A percentile compares a stretch with the other conserved stretches of the same genome.
These are phyloP conservation scores for Clarias gariepinus DNA, from an alignment of 2,113 vertebrate species.

Conservation along the genomic window DNA sequence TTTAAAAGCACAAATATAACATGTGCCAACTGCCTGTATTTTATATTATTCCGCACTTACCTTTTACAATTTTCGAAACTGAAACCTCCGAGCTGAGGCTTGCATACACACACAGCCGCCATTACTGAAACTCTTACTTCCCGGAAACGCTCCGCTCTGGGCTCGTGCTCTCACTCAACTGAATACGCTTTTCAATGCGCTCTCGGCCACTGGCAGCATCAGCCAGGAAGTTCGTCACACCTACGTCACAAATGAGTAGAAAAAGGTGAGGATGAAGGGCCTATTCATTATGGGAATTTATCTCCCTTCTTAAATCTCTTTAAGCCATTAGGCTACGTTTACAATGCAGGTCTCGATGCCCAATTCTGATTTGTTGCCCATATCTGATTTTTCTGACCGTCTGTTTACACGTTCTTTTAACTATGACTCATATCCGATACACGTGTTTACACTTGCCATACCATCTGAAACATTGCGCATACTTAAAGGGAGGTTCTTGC, in stretches of 20 bases:
- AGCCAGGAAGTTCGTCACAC: not conserved
- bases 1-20: not conserved
- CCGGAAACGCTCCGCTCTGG: constrained; percentile 57
- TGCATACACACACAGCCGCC: constrained; percentile 76
- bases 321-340: too few relatives aligned
- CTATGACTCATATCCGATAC: too few relatives aligned
- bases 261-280: not conserved
- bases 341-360: too few relatives aligned
- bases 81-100: constrained; percentile 77
- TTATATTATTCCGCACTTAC: constrained; percentile 61
- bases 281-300: too few relatives aligned
- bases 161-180: not conserved
- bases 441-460: too few relatives aligned
- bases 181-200: not conserved
- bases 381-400: too few relatives aligned
- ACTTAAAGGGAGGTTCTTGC: too few relatives aligned
- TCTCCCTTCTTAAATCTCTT: too few relatives aligned
- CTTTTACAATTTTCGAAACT: constrained; percentile 89
- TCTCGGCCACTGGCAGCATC: not conserved
- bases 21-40: too few relatives aligned
- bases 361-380: too few relatives aligned
- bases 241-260: not conserved
- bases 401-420: too few relatives aligned
- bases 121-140: constrained; percentile 67
- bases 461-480: too few relatives aligned